A percentile compares a stretch with the other conserved stretches of the same genome.
phyloP scores from a whole-genome alignment of 1,140 invertebrate species.

The Pinna nobilis region DNA sequence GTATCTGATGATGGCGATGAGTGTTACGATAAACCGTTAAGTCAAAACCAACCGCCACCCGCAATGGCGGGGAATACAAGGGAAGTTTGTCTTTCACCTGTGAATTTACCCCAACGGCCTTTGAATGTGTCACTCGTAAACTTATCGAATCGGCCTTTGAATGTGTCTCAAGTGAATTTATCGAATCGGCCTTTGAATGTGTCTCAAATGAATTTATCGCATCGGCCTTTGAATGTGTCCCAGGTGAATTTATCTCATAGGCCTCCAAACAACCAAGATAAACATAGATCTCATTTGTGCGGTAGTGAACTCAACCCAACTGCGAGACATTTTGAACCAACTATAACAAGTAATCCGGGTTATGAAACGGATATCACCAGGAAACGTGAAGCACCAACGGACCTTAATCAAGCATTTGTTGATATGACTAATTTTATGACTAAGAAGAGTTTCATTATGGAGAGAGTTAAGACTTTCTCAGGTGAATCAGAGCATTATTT shows the following conservation, averaged over 20 bases:
- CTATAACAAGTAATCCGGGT: no score
- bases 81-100: not conserved
- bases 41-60: not conserved
- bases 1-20: not conserved
- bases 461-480: slow-evolving; percentile 12
- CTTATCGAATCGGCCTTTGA: no score
- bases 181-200: no score
- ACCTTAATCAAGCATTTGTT: not conserved
- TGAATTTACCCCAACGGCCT: not conserved
- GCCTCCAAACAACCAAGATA: not conserved
- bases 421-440: slow-evolving; percentile 17
- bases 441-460: slow-evolving; percentile 31
- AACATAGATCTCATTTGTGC: not conserved
- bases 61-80: not conserved
- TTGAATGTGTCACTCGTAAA: no score
- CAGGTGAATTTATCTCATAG: no score
- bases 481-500: slow-evolving; percentile 15
- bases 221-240: no score
- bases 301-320: no score
- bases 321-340: no score
- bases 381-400: not conserved
- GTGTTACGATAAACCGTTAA: not conserved
- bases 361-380: not conserved
- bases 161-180: no score
- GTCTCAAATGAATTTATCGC: no score